Evolutionary conservation across 1,140 invertebrate genomes (phyloP).

Genomic region (Nasonia vitripennis): DNA sequence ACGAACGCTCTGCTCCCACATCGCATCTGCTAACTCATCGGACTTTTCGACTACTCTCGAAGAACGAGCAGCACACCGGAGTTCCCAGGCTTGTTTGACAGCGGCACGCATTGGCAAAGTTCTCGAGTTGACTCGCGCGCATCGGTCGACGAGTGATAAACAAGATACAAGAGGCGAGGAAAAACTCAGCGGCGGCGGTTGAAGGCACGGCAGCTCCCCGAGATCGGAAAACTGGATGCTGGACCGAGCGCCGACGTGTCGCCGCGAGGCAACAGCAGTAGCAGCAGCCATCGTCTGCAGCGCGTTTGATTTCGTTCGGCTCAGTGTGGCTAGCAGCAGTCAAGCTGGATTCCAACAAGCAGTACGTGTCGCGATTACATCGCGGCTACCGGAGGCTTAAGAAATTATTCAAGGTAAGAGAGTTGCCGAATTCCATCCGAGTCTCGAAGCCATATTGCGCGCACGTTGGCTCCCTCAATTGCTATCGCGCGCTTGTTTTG

Average conservation of each 20-base stretch:
- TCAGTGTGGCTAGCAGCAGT: slow-evolving; percentile 59
- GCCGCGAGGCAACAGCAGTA: slow-evolving; percentile 5
- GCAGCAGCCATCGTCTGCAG: not conserved
- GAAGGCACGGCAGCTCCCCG: not conserved
- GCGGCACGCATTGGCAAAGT: not conserved
- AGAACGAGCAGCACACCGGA: not conserved
- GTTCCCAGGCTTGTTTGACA: not conserved
- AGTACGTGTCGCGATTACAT: slow-evolving; percentile 75
- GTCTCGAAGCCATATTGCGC: too few relatives aligned
- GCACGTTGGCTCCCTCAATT: too few relatives aligned
- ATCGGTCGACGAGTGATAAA: not conserved
- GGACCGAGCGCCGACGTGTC: not conserved
- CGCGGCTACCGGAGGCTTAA: slow-evolving; percentile 74
- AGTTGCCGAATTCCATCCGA: not conserved
- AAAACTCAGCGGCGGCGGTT: not conserved
- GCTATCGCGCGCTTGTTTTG: not conserved
- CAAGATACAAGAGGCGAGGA: not conserved
- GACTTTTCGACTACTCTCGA: not conserved
- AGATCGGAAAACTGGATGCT: slow-evolving; percentile 30
- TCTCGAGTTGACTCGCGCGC: not conserved
- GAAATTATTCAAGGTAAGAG: slow-evolving; percentile 74
- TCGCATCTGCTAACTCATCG: not conserved
- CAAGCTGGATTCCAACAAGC: slow-evolving; percentile 76
- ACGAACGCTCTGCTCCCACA: not conserved
- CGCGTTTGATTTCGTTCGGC: slow-evolving; percentile 14